Evolutionary conservation across 2,888 invertebrate species (phyloP).

Genomic region (Poecilus cupreus): DNA sequence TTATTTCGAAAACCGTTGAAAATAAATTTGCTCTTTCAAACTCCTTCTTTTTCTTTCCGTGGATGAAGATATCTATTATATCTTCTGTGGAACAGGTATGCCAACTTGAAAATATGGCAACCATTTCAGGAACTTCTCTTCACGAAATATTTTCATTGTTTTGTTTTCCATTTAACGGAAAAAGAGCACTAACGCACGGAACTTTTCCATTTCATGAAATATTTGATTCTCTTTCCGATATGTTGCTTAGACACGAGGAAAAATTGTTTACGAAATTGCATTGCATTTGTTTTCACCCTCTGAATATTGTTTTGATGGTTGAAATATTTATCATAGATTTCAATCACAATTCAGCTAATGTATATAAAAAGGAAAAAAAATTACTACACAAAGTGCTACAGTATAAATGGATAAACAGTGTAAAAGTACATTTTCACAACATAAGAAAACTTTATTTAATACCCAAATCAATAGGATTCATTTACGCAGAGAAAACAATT

Average conservation of each 20-base stretch:
- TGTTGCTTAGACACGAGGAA: not conserved
- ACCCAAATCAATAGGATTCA: no score
- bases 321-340: not conserved
- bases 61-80: not conserved
- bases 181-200: conserved; percentile 6
- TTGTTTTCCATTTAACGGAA: conserved; percentile 5
- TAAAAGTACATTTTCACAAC: no score
- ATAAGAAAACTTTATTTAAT: no score
- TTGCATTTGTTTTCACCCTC: not conserved
- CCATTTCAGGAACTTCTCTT: conserved; percentile 21
- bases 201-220: conserved; percentile 26
- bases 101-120: not conserved
- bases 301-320: not conserved
- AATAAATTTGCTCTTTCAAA: not conserved
- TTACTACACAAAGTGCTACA: no score
- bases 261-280: not conserved
- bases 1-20: no score
- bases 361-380: not conserved
- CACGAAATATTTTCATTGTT: conserved; percentile 19
- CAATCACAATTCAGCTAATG: not conserved
- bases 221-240: not conserved
- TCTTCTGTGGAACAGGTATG: not conserved
- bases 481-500: no score
- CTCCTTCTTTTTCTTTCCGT: not conserved
- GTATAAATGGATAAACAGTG: no score